phyloP scores from a whole-genome alignment of 1,140 invertebrate species.

The Heliconius hewitsoni region DNA sequence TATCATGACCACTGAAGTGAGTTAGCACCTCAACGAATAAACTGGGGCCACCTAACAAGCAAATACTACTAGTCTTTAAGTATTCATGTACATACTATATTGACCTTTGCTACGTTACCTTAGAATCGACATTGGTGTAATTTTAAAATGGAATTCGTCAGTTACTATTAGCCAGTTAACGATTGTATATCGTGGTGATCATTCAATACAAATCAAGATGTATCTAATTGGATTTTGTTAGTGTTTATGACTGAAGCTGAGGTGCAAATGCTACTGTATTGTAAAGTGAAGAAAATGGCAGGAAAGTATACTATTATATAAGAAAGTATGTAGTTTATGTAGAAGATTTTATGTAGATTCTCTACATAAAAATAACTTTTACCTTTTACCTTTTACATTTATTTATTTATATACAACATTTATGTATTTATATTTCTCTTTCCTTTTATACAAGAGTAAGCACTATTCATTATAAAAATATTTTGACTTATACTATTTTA shows the following conservation, averaged over 20 bases:
- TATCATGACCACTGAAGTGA: conserved; percentile 45
- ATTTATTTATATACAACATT: too few species aligned
- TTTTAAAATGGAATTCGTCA: conserved; percentile 29
- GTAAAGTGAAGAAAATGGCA: neutral
- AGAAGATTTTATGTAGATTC: too few species aligned
- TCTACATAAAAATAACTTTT: too few species aligned
- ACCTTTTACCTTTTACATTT: too few species aligned
- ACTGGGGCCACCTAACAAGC: conserved; percentile 57
- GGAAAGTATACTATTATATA: too few species aligned
- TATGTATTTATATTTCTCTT: too few species aligned
- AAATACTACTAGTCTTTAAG: conserved; percentile 40
- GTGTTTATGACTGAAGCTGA: neutral
- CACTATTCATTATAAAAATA: too few species aligned
- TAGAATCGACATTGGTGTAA: conserved; percentile 20
- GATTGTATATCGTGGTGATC: conserved; percentile 62
- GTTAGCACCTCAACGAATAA: conserved; percentile 53
- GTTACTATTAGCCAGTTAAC: conserved; percentile 34
- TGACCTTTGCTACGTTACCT: conserved; percentile 10
- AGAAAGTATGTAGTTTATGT: too few species aligned
- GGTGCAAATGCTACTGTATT: conserved; percentile 4
- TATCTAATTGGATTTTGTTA: conserved; percentile 37
- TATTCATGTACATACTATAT: conserved; percentile 21
- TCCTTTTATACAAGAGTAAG: too few species aligned
- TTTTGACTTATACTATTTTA: too few species aligned
- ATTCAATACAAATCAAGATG: conserved; percentile 67